These are phyloP conservation scores for Crotophaga sulcirostris DNA, from an alignment of 2,113 vertebrate genomes.

Conservation along the genomic window DNA sequence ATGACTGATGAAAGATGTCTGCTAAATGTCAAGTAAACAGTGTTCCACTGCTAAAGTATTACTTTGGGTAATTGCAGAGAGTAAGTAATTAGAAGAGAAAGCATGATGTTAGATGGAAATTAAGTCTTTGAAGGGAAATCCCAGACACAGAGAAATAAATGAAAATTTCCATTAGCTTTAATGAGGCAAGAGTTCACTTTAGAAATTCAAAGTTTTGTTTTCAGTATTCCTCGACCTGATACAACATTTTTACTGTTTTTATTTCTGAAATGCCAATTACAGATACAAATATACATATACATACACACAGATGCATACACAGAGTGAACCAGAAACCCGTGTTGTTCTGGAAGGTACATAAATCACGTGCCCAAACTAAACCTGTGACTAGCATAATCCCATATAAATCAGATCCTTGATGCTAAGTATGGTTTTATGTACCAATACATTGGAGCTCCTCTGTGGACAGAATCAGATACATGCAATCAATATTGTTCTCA, in stretches of 20 bases:
- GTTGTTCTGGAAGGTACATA: background rate
- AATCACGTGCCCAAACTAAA: background rate
- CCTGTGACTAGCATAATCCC: background rate
- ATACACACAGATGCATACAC: accelerated
- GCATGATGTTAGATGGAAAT: background rate
- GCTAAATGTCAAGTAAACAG: slow-evolving; percentile 41
- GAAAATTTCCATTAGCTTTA: background rate
- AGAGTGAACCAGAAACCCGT: background rate
- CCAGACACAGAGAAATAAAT: background rate
- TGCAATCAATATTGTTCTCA: background rate
- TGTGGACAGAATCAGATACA: background rate
- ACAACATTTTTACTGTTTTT: background rate
- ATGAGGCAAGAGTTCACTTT: background rate
- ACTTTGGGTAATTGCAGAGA: background rate
- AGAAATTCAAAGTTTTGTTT: background rate
- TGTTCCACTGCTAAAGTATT: slow-evolving; percentile 19
- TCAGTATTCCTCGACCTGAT: slow-evolving; percentile 1
- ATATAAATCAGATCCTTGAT: background rate
- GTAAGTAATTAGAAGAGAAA: slow-evolving; percentile 42
- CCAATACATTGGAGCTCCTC: background rate
- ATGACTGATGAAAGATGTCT: slow-evolving; percentile 33
- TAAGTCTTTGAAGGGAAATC: background rate
- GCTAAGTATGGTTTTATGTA: background rate
- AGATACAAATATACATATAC: background rate
- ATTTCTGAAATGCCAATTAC: background rate